Evolutionary conservation across 2,113 vertebrate species (phyloP).

Genomic region (Toxotes chatareus): DNA sequence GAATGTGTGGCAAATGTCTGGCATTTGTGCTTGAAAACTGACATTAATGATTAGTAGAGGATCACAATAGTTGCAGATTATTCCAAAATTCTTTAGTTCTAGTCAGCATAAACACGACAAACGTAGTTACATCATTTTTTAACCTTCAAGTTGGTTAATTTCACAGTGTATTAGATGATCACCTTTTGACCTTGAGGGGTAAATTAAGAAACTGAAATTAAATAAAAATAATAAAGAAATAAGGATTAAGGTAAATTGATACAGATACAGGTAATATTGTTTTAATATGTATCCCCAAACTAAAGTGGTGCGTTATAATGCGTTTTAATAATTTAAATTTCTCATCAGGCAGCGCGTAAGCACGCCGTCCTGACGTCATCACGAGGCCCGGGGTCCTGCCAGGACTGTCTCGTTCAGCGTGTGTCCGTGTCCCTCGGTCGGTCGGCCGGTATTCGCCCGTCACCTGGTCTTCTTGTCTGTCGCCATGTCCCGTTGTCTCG

Average conservation of each 20-base stretch:
- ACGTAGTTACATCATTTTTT: background rate
- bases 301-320: background rate
- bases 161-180: background rate
- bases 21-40: background rate
- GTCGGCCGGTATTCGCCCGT: background rate
- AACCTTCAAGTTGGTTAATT: background rate
- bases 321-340: slow-evolving; percentile 2
- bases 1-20: background rate
- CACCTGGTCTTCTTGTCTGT: background rate
- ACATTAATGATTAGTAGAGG: background rate
- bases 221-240: background rate
- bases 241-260: background rate
- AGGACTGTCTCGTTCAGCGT: slow-evolving; percentile 44
- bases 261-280: accelerated
- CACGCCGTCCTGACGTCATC: slow-evolving; percentile 51
- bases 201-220: background rate
- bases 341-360: slow-evolving; percentile 59
- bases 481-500: slow-evolving; percentile 79
- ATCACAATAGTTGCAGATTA: background rate
- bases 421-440: slow-evolving; percentile 50
- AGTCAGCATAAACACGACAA: background rate
- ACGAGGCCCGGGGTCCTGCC: slow-evolving; percentile 40
- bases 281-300: background rate
- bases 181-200: slow-evolving; percentile 48
- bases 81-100: background rate